phyloP scores from a whole-genome alignment of 2,113 vertebrate species.

The Mus spicilegus region DNA sequence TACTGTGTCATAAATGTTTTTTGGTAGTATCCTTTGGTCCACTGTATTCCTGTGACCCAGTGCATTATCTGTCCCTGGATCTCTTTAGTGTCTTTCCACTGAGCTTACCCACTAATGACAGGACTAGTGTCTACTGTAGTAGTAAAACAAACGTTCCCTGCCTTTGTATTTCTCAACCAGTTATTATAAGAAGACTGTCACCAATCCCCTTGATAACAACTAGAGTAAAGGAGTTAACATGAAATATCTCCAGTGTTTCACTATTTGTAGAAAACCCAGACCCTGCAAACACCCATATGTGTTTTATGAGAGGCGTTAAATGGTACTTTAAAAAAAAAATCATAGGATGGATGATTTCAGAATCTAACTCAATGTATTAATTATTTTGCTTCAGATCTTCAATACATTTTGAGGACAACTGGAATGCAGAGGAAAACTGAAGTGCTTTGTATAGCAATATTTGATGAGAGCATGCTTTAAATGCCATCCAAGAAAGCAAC shows the following conservation, averaged over 20 bases:
- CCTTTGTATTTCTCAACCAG: constrained; percentile 76
- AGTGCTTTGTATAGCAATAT: constrained; percentile 59
- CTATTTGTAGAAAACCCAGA: constrained; percentile 75
- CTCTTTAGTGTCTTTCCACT: constrained; percentile 59
- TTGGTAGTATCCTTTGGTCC: constrained; percentile 74
- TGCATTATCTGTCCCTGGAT: constrained; percentile 65
- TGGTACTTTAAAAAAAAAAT: constrained; percentile 62
- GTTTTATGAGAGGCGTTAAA: constrained; percentile 69
- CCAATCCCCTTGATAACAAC: constrained; percentile 72
- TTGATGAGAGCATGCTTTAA: constrained; percentile 62
- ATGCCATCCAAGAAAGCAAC: constrained; percentile 59
- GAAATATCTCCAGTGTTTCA: constrained; percentile 69
- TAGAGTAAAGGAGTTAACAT: constrained; percentile 72
- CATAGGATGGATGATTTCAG: constrained; percentile 69
- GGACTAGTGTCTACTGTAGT: constrained; percentile 69
- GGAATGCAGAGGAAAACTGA: constrained; percentile 54
- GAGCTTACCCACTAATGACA: constrained; percentile 69
- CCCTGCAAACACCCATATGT: constrained; percentile 33
- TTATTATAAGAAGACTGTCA: constrained; percentile 61
- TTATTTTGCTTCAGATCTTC: constrained; percentile 79
- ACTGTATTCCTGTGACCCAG: constrained; percentile 61
- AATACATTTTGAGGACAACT: constrained; percentile 72
- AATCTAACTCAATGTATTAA: constrained; percentile 63
- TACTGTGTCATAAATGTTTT: constrained; percentile 66
- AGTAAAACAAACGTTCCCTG: constrained; percentile 48